Percentiles rank a stretch among this genome's conserved stretches.
These are phyloP conservation scores for Porphyrio hochstetteri DNA, from an alignment of 2,113 vertebrate genomes.

Conservation along the genomic window DNA sequence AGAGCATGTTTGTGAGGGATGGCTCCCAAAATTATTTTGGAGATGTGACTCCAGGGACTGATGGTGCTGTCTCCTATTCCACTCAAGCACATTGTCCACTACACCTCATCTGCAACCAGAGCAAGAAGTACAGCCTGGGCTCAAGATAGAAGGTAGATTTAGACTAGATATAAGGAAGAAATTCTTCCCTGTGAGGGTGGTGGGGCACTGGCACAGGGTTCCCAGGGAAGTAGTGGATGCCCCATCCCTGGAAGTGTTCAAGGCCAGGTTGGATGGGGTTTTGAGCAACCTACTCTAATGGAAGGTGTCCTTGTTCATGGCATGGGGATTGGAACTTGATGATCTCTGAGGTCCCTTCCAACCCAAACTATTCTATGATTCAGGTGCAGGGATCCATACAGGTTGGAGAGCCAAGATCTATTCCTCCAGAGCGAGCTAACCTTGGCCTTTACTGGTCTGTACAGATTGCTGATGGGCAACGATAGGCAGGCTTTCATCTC, in stretches of 20 bases:
- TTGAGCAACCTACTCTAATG: too few species aligned
- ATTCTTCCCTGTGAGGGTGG: too few species aligned
- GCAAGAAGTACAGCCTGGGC: not conserved
- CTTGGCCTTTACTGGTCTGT: not conserved
- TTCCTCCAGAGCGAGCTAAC: not conserved
- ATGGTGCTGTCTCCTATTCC: not conserved
- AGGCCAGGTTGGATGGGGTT: too few species aligned
- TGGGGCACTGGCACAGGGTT: too few species aligned
- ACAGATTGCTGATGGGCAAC: not conserved
- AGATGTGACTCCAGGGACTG: not conserved
- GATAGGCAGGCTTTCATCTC: not conserved
- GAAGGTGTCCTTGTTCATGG: too few species aligned
- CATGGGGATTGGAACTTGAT: too few species aligned
- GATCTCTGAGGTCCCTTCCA: too few species aligned
- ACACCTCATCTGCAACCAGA: not conserved
- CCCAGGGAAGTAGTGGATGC: too few species aligned
- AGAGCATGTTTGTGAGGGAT: not conserved
- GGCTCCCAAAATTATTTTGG: not conserved
- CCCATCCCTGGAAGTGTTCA: too few species aligned
- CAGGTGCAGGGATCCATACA: rapidly evolving
- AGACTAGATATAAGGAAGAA: too few species aligned
- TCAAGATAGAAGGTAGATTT: not conserved
- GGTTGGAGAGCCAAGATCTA: not conserved
- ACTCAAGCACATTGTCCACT: rapidly evolving
- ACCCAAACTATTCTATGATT: too few species aligned